A percentile compares a stretch with the other conserved stretches of the same genome.
phyloP scores from a whole-genome alignment of 2,888 invertebrate species.

The Amphipyra berbera region DNA sequence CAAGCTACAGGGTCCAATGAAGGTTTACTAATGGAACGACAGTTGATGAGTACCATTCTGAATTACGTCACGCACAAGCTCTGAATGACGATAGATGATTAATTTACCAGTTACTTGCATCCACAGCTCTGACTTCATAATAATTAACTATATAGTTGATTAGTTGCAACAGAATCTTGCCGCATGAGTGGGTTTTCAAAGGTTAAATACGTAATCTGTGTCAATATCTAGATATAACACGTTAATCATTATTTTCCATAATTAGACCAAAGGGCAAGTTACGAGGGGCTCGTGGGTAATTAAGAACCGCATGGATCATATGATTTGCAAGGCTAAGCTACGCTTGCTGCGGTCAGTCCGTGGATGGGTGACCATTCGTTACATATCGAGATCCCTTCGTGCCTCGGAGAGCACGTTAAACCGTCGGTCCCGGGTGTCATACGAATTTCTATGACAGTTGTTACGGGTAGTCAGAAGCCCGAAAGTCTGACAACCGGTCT shows the following conservation, averaged over 20 bases:
- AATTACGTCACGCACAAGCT: not conserved
- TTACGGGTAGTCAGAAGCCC: too few relatives aligned
- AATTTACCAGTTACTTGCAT: slow-evolving; percentile 1
- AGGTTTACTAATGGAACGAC: not conserved
- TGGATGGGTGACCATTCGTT: too few relatives aligned
- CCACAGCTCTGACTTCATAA: slow-evolving; percentile 5
- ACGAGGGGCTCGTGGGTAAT: too few relatives aligned
- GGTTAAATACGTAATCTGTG: slow-evolving; percentile 16
- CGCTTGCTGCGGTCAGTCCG: too few relatives aligned
- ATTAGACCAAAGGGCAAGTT: slow-evolving; percentile 9
- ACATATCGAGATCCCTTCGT: too few relatives aligned
- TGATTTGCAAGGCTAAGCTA: too few relatives aligned
- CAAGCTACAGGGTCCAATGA: not conserved
- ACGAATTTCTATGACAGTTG: too few relatives aligned
- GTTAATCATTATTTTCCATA: slow-evolving; percentile 23
- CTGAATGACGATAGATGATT: slow-evolving; percentile 16
- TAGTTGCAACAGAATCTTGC: slow-evolving; percentile 23
- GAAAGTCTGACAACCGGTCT: too few relatives aligned
- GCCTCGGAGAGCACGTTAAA: too few relatives aligned
- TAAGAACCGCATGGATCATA: too few relatives aligned
- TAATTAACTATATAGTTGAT: slow-evolving; percentile 30
- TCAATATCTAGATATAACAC: not conserved
- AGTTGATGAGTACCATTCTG: not conserved
- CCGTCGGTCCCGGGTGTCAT: too few relatives aligned
- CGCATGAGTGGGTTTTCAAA: slow-evolving; percentile 28